Evolutionary conservation across 1,140 invertebrate genomes (phyloP), one percentile per base, ranked within the genome.

Genomic region (Atta cephalotes): DNA sequence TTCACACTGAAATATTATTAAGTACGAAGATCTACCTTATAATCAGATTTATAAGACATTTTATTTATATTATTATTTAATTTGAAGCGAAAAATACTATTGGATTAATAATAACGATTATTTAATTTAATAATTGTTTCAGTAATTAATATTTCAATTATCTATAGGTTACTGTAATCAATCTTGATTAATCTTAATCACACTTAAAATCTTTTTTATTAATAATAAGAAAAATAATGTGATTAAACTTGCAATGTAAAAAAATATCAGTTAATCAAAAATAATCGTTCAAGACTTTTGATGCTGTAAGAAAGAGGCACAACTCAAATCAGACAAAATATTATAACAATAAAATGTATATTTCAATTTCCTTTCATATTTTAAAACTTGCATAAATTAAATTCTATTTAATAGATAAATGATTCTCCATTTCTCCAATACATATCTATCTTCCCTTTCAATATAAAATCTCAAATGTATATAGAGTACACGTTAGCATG

Each of bases 111-210:
- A 31, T 31, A 71, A 71, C 0, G 21, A 45, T 28, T 28, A 25
- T 63, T 78, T 78, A 39, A 14, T 18, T 45, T 45, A 45, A 10
- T 77, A 77, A 62, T 62, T 77, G 28, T 74, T 14, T 39, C 10
- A 62, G 62, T 74, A 56, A 51, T 56, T 3, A 31, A 53, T 53
- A n/a, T 72, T 53, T 45, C 9, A 45, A 45, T 10, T 39, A 39
- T 45, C 12, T 28, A 74, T 14, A 31, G 14, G 4, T 31, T n/a
- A 70, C 31, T 53, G 6, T 16, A 16, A 74, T 74, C 39, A n/a
- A 74, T 16, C 9, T 53, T 56, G 12, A n/a, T 56, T 12, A n/a
- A 9, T 1, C 2, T 72, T 53, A 53, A 4, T 72, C 25, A 31
- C 4, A 10, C 28, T 56, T 56, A 56, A 53, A 31, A 53, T 74